These are phyloP conservation scores for Benthosema pterotum DNA, from an alignment of 2,797 vertebrate species.

Conservation along the genomic window DNA sequence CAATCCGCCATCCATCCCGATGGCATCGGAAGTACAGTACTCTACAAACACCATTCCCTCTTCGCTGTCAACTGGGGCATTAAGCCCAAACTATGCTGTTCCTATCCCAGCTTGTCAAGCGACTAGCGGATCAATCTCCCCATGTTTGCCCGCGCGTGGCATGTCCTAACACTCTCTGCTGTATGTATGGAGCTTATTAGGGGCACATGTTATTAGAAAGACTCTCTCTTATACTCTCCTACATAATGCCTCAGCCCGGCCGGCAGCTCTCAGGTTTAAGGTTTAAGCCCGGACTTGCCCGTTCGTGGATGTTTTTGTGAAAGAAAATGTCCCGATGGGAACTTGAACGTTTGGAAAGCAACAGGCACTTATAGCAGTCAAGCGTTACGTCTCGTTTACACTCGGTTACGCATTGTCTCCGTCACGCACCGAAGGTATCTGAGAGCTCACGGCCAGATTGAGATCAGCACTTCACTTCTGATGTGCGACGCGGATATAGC, in stretches of 20 bases:
- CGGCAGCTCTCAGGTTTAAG: constrained; percentile 7
- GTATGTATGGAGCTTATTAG: neutral
- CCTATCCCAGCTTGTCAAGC: constrained; percentile 22
- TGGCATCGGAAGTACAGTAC: neutral
- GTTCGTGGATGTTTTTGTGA: constrained; percentile 26
- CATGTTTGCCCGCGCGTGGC: constrained; percentile 48
- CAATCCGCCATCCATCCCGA: neutral
- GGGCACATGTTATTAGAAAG: constrained; percentile 21
- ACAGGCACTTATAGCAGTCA: no score
- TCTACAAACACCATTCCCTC: constrained; percentile 4
- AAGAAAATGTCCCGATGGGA: constrained; percentile 30
- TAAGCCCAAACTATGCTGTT: constrained; percentile 24
- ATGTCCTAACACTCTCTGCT: constrained; percentile 52
- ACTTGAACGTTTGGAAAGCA: constrained; percentile 9
- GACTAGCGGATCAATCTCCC: constrained; percentile 41
- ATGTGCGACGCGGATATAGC: no score
- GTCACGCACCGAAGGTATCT: no score
- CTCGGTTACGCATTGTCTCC: no score
- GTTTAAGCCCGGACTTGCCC: constrained; percentile 50
- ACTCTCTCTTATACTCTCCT: constrained; percentile 3
- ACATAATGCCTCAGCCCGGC: constrained; percentile 11
- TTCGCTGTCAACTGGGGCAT: constrained; percentile 44
- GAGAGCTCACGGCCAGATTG: no score
- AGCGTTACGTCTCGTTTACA: no score
- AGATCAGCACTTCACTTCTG: no score